Evolutionary conservation across 2,797 vertebrate species (phyloP), one percentile per base, ranked within the genome.

Genomic region (Silurus aristotelis): DNA sequence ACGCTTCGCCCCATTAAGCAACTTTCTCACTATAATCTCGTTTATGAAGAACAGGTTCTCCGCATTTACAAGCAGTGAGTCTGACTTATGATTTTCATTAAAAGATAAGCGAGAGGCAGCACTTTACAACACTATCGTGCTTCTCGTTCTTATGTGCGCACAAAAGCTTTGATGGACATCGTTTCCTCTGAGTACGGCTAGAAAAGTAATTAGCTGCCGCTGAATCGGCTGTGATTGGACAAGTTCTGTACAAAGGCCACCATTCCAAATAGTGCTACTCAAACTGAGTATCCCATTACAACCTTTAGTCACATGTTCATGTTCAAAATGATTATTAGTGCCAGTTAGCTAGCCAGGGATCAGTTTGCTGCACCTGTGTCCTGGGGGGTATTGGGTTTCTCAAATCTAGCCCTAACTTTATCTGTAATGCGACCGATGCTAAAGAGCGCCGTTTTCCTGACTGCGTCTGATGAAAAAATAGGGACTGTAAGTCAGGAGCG

Each of bases 21-120:
- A 60, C 5, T 12, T 56, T 61, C 31, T 61, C 19, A 22, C 76
- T 38, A 61, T 14, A 43, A 22, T 9, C 76, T 78, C 1, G 56
- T 60, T 43, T 61, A 38, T 55, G 22, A 70, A 72, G 22, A 13
- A 1, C 20, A 63, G 7, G 7, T 48, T 14, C 58, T 56, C 78
- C 27, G 78, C 48, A 75, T 85, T 66, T 75, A 73, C 43, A 48
- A 77, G 56, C 78, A 7, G 48, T 81, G 81, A 86, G 82, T 89
- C 92, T 90, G 91, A 93, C 91, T 93, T 89, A 90, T 88, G 89
- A 89, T 89, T 91, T 92, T 91, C 89, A 92, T 92, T 89, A 90
- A 79, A 78, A 15, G 22, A 83, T 83, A 86, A 85, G 89, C 85
- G 82, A 78, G 80, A 84, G 89, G 80, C 58, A 71, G 63, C 83